Conservation (phyloP, 2,797 vertebrate genomes). For the Paratrypauchen microcephalus region DNA sequence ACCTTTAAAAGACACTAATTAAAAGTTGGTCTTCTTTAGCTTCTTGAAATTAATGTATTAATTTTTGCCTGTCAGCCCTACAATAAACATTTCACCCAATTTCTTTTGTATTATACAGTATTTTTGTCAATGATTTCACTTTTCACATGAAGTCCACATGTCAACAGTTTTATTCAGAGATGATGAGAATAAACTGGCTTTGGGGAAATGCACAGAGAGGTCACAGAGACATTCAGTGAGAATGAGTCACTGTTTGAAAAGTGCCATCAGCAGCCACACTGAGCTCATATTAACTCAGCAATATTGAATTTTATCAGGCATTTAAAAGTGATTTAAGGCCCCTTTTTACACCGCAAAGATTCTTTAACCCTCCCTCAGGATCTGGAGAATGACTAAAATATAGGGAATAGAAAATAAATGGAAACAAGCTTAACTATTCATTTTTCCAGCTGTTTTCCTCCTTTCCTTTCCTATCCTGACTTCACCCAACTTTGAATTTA, state of each 20-base stretch:
- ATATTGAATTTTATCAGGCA: background rate
- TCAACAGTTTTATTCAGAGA: background rate
- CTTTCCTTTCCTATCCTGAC: no score
- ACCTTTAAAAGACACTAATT: no score
- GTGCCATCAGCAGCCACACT: background rate
- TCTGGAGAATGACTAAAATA: no score
- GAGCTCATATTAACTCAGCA: background rate
- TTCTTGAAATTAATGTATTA: no score
- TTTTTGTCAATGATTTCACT: background rate
- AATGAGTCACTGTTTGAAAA: background rate
- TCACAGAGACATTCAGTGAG: background rate
- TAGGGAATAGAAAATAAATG: no score
- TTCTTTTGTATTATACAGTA: background rate
- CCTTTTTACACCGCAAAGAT: no score
- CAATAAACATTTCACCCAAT: background rate
- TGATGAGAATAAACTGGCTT: background rate
- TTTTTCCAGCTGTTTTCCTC: no score
- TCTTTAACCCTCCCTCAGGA: no score
- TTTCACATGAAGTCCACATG: background rate
- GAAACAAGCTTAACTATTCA: no score
- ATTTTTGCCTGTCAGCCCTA: no score
- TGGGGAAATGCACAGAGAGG: background rate
- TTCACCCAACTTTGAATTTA: no score
- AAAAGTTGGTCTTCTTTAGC: no score
- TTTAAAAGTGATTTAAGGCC: background rate